phyloP scores from a whole-genome alignment of 2,113 vertebrate species.

The Gymnobelideus leadbeateri region DNA sequence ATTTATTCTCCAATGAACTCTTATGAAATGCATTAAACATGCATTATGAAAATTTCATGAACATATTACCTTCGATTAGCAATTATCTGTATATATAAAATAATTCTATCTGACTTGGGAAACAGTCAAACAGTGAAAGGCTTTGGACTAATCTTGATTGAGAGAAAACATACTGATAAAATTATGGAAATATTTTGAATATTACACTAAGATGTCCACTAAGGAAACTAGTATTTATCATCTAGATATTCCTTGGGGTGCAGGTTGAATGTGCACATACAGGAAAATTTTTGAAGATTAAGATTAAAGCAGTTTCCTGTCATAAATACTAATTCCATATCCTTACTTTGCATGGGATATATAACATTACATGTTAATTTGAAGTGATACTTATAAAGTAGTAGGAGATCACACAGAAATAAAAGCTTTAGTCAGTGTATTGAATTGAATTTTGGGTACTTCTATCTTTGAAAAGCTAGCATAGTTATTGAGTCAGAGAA shows the following conservation, averaged over 20 bases:
- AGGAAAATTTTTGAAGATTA: conserved; percentile 18
- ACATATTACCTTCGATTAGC: background rate
- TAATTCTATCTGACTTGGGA: background rate
- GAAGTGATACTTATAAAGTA: conserved; percentile 1
- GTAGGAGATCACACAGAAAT: background rate
- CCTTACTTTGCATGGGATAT: conserved; percentile 9
- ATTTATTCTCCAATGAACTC: background rate
- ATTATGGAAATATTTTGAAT: conserved; percentile 36
- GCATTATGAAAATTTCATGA: background rate
- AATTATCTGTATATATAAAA: background rate
- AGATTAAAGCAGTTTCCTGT: conserved; percentile 2
- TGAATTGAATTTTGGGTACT: conserved; percentile 20
- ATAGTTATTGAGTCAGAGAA: background rate
- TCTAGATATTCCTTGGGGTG: background rate
- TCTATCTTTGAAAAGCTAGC: background rate
- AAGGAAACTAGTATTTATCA: conserved; percentile 12
- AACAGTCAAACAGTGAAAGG: background rate
- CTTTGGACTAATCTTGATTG: background rate
- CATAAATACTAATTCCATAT: conserved; percentile 50
- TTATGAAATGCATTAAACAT: background rate
- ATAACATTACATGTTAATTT: conserved; percentile 1
- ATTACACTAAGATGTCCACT: background rate
- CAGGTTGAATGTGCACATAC: background rate
- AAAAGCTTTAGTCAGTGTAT: background rate
- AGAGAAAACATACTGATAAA: background rate